These are phyloP conservation scores for Tretioscincus oriximinensis DNA, from an alignment of 2,113 vertebrate genomes.

Conservation along the genomic window DNA sequence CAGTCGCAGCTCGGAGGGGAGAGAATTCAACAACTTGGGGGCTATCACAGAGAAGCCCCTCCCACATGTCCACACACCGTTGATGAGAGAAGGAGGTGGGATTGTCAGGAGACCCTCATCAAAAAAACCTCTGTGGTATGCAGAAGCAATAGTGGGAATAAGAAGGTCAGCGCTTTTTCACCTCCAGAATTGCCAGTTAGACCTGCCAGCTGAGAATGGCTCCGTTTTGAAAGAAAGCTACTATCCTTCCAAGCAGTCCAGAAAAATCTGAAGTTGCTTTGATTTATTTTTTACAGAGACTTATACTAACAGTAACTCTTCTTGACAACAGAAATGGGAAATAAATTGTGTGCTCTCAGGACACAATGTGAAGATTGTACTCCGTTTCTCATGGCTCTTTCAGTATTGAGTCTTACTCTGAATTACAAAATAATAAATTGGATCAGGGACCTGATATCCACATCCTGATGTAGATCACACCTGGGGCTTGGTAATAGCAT, in stretches of 20 bases:
- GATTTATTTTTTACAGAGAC: neutral
- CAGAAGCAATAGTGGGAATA: neutral
- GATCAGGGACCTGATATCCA: too few species aligned
- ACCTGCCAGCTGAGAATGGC: neutral
- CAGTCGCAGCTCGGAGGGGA: too few species aligned
- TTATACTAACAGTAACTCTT: neutral
- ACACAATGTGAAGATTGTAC: neutral
- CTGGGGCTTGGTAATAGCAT: too few species aligned
- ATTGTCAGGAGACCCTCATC: too few species aligned
- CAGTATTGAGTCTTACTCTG: too few species aligned
- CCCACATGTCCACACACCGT: too few species aligned
- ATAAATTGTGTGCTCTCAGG: neutral
- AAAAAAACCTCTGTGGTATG: neutral
- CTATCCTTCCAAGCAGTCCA: neutral
- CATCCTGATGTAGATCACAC: too few species aligned
- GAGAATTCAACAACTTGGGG: too few species aligned
- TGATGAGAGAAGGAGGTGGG: too few species aligned
- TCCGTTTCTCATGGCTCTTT: neutral
- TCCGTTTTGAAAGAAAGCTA: neutral
- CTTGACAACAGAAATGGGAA: neutral
- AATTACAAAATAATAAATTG: too few species aligned
- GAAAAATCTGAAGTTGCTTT: neutral
- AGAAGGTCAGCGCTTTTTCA: neutral
- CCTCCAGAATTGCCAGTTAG: neutral
- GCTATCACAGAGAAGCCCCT: too few species aligned